Base-by-base conservation (phyloP, 1,140 invertebrate genomes). In the Drosophila sp. region DNA sequence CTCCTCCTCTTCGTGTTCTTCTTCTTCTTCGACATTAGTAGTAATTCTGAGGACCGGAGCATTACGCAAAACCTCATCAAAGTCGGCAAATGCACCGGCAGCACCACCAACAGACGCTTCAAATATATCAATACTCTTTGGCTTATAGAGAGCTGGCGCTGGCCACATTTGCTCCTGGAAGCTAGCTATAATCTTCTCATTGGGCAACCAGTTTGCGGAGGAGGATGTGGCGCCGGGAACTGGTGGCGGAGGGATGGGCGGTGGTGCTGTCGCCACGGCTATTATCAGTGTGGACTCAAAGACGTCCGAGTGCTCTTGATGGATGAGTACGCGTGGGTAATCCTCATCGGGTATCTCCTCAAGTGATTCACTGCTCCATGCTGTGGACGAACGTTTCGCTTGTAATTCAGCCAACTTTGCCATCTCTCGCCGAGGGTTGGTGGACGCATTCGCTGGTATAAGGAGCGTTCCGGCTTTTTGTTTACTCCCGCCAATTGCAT, bases 71-170 rank as follows among this genome's bases (percentile, higher is more conserved):
- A 72, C 91, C 33, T 92, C 91, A 47, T 92, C 91, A 60, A 92
- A 92, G n/a, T 92, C 91, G 2, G 81, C 91, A 40, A 92, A 92
- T 8, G 90, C 90, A 2, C 68, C 50, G 0, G 60, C 60, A 1
- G 69, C 76, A 1, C 76, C 82, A 5, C 61, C 71, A 0, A 69
- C 60, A 27, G 44, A 50, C 1, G 58, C 62, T 60, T 91, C 90
- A 50, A 92, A 92, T 23, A 92, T 91, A 32, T 92, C 91, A n/a
- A 92, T 89, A 47, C 83, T 91, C n/a, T 90, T 89, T n/a, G 89
- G 66, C 66, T 92, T 92, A 40, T 91, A 90, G 1, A 90, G 29
- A 0, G 72, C 27, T 1, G 83, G 69, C 0, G 55, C 76, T 27
- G 83, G 70, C 79, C 79, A 81, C 5, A 32, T 41, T 29, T 70